A percentile compares a stretch with the other conserved stretches of the same genome.
Conservation (phyloP, 1,140 invertebrate genomes). For the Periplaneta americana region DNA sequence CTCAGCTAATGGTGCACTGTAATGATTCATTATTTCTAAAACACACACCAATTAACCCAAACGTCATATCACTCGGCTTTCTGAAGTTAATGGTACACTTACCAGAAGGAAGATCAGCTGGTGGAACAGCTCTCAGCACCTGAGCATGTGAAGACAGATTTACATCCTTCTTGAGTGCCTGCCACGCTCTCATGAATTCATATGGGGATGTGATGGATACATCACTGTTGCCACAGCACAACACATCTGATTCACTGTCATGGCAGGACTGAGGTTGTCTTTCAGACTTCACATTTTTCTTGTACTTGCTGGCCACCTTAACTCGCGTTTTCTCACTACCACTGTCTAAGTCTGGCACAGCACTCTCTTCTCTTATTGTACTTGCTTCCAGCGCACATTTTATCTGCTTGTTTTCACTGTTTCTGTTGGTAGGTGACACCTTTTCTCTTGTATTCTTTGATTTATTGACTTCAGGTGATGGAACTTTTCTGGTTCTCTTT, state of each 20-base stretch:
- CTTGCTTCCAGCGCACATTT: background rate
- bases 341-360: background rate
- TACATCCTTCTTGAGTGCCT: background rate
- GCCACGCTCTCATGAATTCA: background rate
- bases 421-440: background rate
- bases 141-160: background rate
- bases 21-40: too few relatives aligned
- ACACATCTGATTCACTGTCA: too few relatives aligned
- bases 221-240: too few relatives aligned
- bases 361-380: background rate
- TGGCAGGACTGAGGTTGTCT: background rate
- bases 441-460: background rate
- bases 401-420: background rate
- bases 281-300: background rate
- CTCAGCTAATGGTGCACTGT: too few relatives aligned
- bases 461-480: background rate
- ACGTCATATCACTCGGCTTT: too few relatives aligned
- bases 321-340: background rate
- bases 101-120: background rate
- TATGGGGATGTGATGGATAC: background rate
- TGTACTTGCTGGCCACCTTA: background rate
- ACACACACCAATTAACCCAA: too few relatives aligned
- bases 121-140: background rate
- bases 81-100: too few relatives aligned
- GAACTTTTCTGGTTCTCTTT: background rate